A percentile compares a stretch with the other conserved stretches of the same genome.
These are phyloP conservation scores for Sialia sialis DNA, from an alignment of 2,113 vertebrate species.

Conservation along the genomic window DNA sequence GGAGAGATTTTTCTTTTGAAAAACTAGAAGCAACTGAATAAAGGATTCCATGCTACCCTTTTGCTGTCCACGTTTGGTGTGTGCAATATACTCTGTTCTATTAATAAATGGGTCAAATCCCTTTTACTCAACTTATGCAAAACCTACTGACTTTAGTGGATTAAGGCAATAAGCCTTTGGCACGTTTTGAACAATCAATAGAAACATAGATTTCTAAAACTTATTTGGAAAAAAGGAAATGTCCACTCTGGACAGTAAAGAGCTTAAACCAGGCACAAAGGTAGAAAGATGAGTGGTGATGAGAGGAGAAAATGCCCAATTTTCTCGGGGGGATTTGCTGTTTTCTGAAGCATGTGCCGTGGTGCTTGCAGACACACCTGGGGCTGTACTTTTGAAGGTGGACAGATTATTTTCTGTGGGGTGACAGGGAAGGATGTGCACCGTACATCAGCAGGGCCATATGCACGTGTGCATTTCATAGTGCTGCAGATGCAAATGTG, in stretches of 20 bases:
- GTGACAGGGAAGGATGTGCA: slow-evolving; percentile 5
- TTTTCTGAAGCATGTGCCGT: not conserved
- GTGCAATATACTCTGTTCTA: not conserved
- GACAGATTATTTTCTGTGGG: slow-evolving; percentile 13
- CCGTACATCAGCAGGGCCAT: not conserved
- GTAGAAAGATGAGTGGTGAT: not conserved
- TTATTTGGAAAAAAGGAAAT: not conserved
- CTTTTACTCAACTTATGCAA: slow-evolving; percentile 14
- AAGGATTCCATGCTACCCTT: not conserved
- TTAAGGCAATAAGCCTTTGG: not conserved
- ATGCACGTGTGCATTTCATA: not conserved
- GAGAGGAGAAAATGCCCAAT: not conserved
- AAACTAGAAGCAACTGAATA: not conserved
- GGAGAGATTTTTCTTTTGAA: not conserved
- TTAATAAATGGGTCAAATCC: slow-evolving; percentile 30
- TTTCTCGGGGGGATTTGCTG: slow-evolving; percentile 27
- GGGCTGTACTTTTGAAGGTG: slow-evolving; percentile 29
- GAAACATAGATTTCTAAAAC: not conserved
- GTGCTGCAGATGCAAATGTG: not conserved
- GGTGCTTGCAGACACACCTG: slow-evolving; percentile 9
- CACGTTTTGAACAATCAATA: not conserved
- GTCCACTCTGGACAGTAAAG: not conserved
- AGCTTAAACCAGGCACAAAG: not conserved
- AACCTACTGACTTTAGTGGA: not conserved
- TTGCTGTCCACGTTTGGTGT: not conserved